These are phyloP conservation scores for Actinopyga echinites DNA, from an alignment of 53 echinoderm and acorn worm genomes.

Conservation along the genomic window DNA sequence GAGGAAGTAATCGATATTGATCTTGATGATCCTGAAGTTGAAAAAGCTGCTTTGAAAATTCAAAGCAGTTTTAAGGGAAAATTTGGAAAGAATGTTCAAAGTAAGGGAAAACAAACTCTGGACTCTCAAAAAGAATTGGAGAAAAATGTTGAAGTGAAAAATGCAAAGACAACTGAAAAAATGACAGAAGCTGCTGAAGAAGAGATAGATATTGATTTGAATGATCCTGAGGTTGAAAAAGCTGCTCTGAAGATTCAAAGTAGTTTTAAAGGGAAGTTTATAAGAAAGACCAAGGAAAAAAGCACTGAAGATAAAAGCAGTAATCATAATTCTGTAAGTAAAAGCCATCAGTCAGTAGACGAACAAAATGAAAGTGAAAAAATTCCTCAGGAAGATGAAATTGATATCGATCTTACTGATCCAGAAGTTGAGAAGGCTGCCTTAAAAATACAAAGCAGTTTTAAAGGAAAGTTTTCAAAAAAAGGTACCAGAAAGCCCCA, in stretches of 20 bases:
- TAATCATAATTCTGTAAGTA: slow-evolving; percentile 39
- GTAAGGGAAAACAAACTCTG: no score
- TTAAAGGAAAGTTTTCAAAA: slow-evolving; percentile 15
- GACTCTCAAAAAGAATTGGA: no score
- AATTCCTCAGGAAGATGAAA: slow-evolving; percentile 68
- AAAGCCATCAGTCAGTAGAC: no score
- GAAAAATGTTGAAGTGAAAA: no score
- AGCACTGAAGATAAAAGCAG: slow-evolving; percentile 67
- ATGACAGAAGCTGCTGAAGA: not conserved
- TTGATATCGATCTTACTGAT: slow-evolving; percentile 90
- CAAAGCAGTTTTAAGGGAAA: slow-evolving; percentile 76
- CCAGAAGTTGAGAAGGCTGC: slow-evolving; percentile 91
- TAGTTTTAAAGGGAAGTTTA: slow-evolving; percentile 50
- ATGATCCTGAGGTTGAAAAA: slow-evolving; percentile 62
- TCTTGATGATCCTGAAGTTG: slow-evolving; percentile 86
- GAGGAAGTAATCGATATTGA: slow-evolving; percentile 77
- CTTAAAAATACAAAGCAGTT: slow-evolving; percentile 71
- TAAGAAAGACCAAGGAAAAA: not conserved
- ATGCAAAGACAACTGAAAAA: no score
- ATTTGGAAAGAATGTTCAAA: not conserved
- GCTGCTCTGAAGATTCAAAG: slow-evolving; percentile 67
- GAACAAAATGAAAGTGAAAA: no score
- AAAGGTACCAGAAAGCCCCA: not conserved
- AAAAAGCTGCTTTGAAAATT: slow-evolving; percentile 87
- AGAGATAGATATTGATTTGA: slow-evolving; percentile 65